Base-by-base conservation (phyloP, 2,888 invertebrate species). In the Papilio gigon region DNA sequence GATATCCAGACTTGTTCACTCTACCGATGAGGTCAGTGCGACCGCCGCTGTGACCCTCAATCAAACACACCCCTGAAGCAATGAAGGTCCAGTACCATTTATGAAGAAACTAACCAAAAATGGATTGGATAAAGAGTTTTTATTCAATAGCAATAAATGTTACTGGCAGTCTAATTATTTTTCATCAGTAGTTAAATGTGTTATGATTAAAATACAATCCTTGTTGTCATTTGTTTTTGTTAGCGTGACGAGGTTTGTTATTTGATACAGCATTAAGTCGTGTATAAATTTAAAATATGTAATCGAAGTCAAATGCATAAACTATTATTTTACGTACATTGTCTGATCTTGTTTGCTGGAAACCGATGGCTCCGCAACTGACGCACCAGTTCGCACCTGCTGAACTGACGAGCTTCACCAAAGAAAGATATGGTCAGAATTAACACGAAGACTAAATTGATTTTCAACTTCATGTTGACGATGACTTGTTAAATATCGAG, bases 11-110 rank as follows among this genome's bases (percentile, higher is more conserved):
- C 1, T 72, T 73, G 75, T 93, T 93, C 0, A 84, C 75, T 1
- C 25, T 83, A 0, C 93, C 92, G 40, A 88, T 79, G 1, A 84
- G 87, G 50, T 88, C 76, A 0, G 93, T 93, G 42, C 88, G 86
- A 20, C 89, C 80, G 0, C 84, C 79, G 71, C 93, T 93, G 75
- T 93, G 93, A 1, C 84, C 82, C 73, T 92, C 87, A 33, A 92
- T 85, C 14, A 93, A 78, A 66, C 93, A 93, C 14, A 93, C 79
- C 93, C 93, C 90, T 90, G 67, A 53, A 53, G n/a, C 30, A 30
- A 56, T 30, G 5, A 30, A 30, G 8, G 4, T 14, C 22, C 17
- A 30, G 6, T 17, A 12, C 9, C 12, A 5, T 11, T 20, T 47
- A 9, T 3, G 11, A 47, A 47, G n/a, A 12, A 22, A 22, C 4